Evolutionary conservation across 2,113 vertebrate genomes (phyloP).

Genomic region (Rallus limicola): DNA sequence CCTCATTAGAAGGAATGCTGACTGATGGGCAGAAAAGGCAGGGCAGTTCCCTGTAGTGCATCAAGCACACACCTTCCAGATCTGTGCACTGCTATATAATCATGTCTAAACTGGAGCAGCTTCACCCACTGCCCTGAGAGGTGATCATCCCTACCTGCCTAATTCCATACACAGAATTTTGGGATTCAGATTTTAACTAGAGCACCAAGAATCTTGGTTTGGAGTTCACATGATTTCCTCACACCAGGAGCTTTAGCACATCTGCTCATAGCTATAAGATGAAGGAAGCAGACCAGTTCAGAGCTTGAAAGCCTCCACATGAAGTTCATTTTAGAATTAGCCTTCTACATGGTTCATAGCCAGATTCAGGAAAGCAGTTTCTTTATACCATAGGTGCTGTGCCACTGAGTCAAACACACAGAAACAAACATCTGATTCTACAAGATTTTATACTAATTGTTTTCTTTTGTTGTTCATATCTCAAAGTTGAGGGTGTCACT

Average conservation of each 20-base stretch:
- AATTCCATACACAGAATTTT: too few species aligned
- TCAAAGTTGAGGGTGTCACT: neutral
- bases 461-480: too few species aligned
- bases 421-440: neutral
- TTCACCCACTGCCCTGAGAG: neutral
- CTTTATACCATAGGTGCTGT: neutral
- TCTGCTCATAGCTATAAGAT: neutral
- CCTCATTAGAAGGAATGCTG: neutral
- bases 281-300: neutral
- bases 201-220: neutral
- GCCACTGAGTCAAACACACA: neutral
- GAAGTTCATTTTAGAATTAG: neutral
- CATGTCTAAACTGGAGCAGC: neutral
- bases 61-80: accelerated
- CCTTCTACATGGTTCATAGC: neutral
- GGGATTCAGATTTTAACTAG: neutral
- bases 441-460: neutral
- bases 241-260: neutral
- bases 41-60: neutral
- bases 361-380: neutral
- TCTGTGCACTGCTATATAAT: neutral
- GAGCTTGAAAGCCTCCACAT: neutral
- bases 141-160: neutral
- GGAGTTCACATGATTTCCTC: neutral
- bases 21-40: neutral